Evolutionary conservation across 2,113 vertebrate genomes (phyloP), one percentile per base, ranked within the genome.

Genomic region (Nesoenas mayeri): DNA sequence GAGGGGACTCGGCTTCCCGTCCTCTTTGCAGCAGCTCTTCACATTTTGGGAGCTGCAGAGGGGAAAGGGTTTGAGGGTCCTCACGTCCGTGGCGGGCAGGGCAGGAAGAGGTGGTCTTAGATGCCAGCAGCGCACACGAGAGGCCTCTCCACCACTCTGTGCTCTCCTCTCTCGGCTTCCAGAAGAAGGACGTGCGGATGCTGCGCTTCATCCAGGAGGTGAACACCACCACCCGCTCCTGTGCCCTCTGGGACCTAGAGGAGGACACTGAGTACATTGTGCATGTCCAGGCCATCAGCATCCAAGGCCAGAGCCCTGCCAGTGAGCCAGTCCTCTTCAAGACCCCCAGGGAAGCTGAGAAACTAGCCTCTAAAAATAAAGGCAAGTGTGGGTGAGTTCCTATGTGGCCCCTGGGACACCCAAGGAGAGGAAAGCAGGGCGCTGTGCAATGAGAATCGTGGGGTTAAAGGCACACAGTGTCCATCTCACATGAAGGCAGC

Each of bases 171-270:
- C 95, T 93, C 83, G 92, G 86, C 93, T 93, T 97, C 93, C 97
- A 99, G 99, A 99, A 99, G 96, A 99, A 99, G 97, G 99, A 99
- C 12, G 99, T 99, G 61, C 98, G 98, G 88, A 99, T 99, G 99
- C 97, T 99, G 96, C 98, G 99, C 85, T 99, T 99, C 97, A 99
- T 99, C 98, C 99, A 99, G 98, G 99, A 99, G 87, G 99, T 99
- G 96, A 99, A 99, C 98, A 99, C 99, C 92, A 99, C 99, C 97
- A 99, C 99, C 11, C 99, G 99, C 94, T 99, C 99, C 12, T 99
- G 99, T 70, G 98, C 98, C 62, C 97, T 99, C 90, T 99, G 99
- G 99, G 99, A 99, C 95, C 98, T 99, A 97, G 99, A 99, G 84
- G 99, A 99, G 97, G 99, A 99, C 97, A 99, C 99, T 0, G 99